These are phyloP conservation scores for Telenomus remus DNA, from an alignment of 1,140 invertebrate genomes.

Conservation along the genomic window DNA sequence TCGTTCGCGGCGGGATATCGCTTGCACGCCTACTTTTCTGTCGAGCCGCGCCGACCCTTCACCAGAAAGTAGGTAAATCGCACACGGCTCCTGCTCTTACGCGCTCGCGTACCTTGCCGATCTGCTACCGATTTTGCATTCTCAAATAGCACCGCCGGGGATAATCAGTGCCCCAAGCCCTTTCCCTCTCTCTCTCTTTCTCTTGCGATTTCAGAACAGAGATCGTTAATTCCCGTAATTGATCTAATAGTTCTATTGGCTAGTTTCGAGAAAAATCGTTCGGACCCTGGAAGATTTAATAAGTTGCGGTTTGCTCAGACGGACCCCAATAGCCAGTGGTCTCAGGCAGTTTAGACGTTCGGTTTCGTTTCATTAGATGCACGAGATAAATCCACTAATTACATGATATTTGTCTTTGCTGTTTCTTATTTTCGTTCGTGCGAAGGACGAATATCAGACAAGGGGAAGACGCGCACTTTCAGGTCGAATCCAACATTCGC, in stretches of 20 bases:
- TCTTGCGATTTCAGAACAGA: background rate
- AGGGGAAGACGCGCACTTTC: conserved; percentile 18
- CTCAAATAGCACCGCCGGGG: background rate
- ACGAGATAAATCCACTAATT: conserved; percentile 33
- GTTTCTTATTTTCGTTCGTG: conserved; percentile 8
- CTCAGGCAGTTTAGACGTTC: background rate
- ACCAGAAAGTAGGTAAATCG: conserved; percentile 56
- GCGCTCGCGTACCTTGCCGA: conserved; percentile 10
- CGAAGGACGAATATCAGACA: background rate
- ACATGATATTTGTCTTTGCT: conserved; percentile 19
- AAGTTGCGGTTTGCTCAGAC: conserved; percentile 1
- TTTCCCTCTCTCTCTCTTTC: too few species aligned
- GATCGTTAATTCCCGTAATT: conserved; percentile 19
- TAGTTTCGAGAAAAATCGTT: conserved; percentile 1
- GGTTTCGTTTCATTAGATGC: conserved; percentile 24
- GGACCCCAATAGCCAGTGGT: conserved; percentile 1
- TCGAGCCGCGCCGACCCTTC: conserved; percentile 40
- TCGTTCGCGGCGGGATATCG: conserved; percentile 38
- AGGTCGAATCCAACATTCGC: conserved; percentile 36
- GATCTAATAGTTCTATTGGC: conserved; percentile 17
- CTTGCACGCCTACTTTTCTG: conserved; percentile 11
- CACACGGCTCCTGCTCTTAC: conserved; percentile 52
- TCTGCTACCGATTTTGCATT: conserved; percentile 25
- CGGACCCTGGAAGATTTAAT: background rate
- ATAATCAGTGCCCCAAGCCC: conserved; percentile 15